Base-by-base conservation (phyloP, 2,888 invertebrate species). In the Drosophila dives region DNA sequence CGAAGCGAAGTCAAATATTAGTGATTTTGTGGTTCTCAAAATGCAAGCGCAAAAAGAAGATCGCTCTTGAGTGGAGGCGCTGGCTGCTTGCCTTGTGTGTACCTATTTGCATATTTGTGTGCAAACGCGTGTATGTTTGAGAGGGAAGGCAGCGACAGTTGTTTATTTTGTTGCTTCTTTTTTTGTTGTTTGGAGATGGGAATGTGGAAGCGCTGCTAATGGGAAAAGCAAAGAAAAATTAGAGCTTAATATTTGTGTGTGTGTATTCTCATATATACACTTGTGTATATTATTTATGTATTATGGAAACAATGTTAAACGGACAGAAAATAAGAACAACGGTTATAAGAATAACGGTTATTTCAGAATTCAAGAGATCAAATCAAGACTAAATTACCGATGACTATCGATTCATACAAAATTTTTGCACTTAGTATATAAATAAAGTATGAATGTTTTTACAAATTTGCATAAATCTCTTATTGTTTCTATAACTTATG, bases 161-260 rank as follows among this genome's bases (percentile, higher is more conserved):
- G 77, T 64, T 74, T 72, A 64, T 55, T 55, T 77, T 76, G 77
- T 83, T 70, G 73, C 45, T 67, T 77, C 66, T 68, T 55, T 49
- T 77, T 71, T 65, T 77, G 59, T 75, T 58, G 51, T 71, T 65
- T 12, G 58, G 38, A 55, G 54, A 55, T 45, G 55, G 66, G 55
- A 48, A 49, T 67, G 55, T 67, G 62, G 83, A 77, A 81, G 83
- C 65, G 55, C 53, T 77, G 86, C 77, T 83, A 84, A 84, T 77
- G 88, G 83, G 70, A 83, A 88, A 83, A 64, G 89, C 59, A 84
- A 84, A 84, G 86, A 86, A 86, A 86, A 86, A 65, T 64, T 58
- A 42, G 42, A 34, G 59, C 45, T 40, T 34, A 40, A 33, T 12
- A 23, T 45, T 12, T 12, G 45, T 45, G 45, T 29, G 50, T 63